These are phyloP conservation scores for Halcyon smyrnensis DNA, from an alignment of 2,797 vertebrate species.

Conservation along the genomic window DNA sequence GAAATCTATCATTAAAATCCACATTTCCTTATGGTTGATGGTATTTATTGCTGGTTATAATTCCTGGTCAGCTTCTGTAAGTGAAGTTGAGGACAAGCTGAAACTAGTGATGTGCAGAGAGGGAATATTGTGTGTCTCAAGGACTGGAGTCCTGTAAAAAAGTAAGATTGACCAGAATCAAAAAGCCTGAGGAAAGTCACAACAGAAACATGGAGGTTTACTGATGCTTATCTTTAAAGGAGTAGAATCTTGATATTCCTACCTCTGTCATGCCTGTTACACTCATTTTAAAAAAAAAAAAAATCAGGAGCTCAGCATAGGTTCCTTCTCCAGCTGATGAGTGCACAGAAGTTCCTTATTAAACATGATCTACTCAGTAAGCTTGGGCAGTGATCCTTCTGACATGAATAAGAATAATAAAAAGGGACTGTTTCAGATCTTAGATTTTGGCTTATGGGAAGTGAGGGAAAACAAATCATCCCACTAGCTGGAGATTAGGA, in stretches of 20 bases:
- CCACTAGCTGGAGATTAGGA: background rate
- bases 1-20: background rate
- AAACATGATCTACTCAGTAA: background rate
- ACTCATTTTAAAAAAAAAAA: background rate
- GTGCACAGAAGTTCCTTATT: background rate
- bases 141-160: background rate
- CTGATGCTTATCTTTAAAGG: background rate
- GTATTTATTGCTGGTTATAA: background rate
- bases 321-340: background rate
- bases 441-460: background rate
- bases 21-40: background rate
- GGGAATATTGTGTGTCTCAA: background rate
- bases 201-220: background rate
- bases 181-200: background rate
- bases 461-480: background rate
- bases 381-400: background rate
- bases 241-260: background rate
- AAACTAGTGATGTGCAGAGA: background rate
- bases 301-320: background rate
- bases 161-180: background rate
- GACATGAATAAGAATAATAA: background rate
- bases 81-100: background rate
- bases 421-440: background rate
- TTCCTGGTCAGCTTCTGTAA: background rate
- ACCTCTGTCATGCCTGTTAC: background rate